Percentiles rank a stretch among this genome's conserved stretches.
Conservation (phyloP, 2,113 vertebrate species). For the Xenopus tropicalis region DNA sequence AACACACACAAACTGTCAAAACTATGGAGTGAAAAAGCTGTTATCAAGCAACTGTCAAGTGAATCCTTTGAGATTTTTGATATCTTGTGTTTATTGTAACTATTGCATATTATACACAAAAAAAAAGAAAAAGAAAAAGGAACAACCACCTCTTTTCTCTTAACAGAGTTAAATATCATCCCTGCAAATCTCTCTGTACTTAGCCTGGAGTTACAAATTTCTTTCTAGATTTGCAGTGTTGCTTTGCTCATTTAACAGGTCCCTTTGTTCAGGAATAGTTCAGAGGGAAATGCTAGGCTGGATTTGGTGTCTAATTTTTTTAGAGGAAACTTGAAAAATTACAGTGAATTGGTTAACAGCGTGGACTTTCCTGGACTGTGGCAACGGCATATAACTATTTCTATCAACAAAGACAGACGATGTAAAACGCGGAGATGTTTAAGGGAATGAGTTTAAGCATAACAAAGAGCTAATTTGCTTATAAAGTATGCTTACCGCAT, state of each 20-base stretch:
- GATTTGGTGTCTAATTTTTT: slow-evolving; percentile 63
- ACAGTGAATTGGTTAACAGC: slow-evolving; percentile 64
- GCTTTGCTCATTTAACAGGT: slow-evolving; percentile 52
- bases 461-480: too few relatives aligned
- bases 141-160: slow-evolving; percentile 67
- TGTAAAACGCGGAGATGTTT: background rate
- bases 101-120: slow-evolving; percentile 78
- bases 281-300: slow-evolving; percentile 61
- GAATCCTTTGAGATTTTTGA: slow-evolving; percentile 79
- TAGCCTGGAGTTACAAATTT: slow-evolving; percentile 57
- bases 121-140: slow-evolving; percentile 55
- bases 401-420: background rate
- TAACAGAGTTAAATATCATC: slow-evolving; percentile 71
- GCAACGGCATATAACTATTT: slow-evolving; percentile 46
- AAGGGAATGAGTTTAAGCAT: too few relatives aligned
- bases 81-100: slow-evolving; percentile 83
- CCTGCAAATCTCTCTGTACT: slow-evolving; percentile 62
- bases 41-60: slow-evolving; percentile 83
- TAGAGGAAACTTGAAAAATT: slow-evolving; percentile 37
- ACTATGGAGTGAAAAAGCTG: slow-evolving; percentile 79
- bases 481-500: too few relatives aligned
- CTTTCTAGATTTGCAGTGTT: slow-evolving; percentile 62
- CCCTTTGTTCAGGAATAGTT: slow-evolving; percentile 65
- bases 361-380: slow-evolving; percentile 55
- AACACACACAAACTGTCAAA: slow-evolving; percentile 84